phyloP scores from a whole-genome alignment of 2,888 invertebrate genomes.

The Subacronicta megacephala region DNA sequence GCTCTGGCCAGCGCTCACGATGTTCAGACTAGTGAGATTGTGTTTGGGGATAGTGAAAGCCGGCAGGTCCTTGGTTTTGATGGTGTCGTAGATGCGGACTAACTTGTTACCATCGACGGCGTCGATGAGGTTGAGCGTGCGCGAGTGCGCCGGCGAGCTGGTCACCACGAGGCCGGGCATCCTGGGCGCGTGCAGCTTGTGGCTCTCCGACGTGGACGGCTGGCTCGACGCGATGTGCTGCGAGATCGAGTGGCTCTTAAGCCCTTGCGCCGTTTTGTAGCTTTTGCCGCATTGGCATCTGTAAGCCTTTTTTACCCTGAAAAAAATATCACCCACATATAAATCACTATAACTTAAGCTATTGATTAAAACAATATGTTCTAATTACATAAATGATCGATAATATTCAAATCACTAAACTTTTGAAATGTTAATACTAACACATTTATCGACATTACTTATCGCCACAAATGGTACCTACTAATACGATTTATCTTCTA shows the following conservation, averaged over 20 bases:
- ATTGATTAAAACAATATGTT: slow-evolving; percentile 2
- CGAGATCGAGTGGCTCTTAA: slow-evolving; percentile 92
- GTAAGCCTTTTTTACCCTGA: slow-evolving; percentile 94
- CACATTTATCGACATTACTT: slow-evolving; percentile 10
- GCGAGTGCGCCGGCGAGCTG: slow-evolving; percentile 73
- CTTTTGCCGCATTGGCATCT: slow-evolving; percentile 96
- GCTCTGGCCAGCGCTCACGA: slow-evolving; percentile 65
- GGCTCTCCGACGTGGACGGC: slow-evolving; percentile 51
- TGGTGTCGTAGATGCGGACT: slow-evolving; percentile 82
- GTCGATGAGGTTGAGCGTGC: slow-evolving; percentile 68
- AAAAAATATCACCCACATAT: slow-evolving; percentile 57
- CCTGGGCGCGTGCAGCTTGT: slow-evolving; percentile 62
- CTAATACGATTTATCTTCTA: slow-evolving; percentile 3
- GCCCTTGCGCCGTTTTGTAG: slow-evolving; percentile 94
- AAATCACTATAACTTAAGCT: not conserved
- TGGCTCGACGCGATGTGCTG: slow-evolving; percentile 70
- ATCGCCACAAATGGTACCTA: slow-evolving; percentile 4
- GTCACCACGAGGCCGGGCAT: slow-evolving; percentile 81
- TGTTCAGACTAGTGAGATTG: slow-evolving; percentile 71
- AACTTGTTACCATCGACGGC: slow-evolving; percentile 76
- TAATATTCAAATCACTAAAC: slow-evolving; percentile 19
- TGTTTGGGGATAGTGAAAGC: slow-evolving; percentile 83
- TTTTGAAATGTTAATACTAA: slow-evolving; percentile 10
- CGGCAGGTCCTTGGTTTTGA: slow-evolving; percentile 78
- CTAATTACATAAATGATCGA: slow-evolving; percentile 26